Base-by-base conservation (phyloP, 2,888 invertebrate genomes). In the Macrosoma leucophasiata region DNA sequence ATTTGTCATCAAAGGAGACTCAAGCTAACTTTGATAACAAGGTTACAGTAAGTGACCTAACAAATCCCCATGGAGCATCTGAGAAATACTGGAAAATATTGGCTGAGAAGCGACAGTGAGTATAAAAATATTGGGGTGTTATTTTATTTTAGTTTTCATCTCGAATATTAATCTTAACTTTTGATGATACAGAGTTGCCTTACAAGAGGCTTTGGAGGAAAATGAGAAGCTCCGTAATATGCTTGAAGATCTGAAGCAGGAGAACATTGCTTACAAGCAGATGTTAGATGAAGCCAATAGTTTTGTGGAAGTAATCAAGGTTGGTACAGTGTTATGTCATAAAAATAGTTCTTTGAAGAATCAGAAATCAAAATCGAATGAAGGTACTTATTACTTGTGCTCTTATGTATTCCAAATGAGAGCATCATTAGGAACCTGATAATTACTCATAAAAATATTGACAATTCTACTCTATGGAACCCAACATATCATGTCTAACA, bases 81-180 rank as follows among this genome's bases (percentile, higher is more conserved):
- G 89, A 90, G 55, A 87, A 88, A 42, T 94, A 94, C 62, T 94
- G 93, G 92, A 84, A 92, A 68, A 76, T 88, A 25, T 62, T 94
- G 42, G 92, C 93, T 13, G 93, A 92, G 61, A 90, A 90, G 54
- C 86, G 93, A 39, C 87, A 77, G 85, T 85, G 48, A 73, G 78
- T 75, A 49, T 13, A 17, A 17, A 5, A 17, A 7, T 17, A 17
- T 5, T 5, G 4, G 17, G 4, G 4, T 5, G 7, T 17, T 17
- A 7, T 17, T 17, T 1, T 22, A 12, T 6, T 15, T n/a, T 1
- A 15, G 10, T n/a, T 13, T 13, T 10, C 11, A 25, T 10, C 5
- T 5, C 6, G 12, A 2, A 3, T 25, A 24, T 29, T n/a, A 3
- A 13, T 2, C 14, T 21, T 9, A 15, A 33, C 14, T 17, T 27